Conservation (phyloP, 2,888 invertebrate genomes). For the Cylloceria caligata region DNA sequence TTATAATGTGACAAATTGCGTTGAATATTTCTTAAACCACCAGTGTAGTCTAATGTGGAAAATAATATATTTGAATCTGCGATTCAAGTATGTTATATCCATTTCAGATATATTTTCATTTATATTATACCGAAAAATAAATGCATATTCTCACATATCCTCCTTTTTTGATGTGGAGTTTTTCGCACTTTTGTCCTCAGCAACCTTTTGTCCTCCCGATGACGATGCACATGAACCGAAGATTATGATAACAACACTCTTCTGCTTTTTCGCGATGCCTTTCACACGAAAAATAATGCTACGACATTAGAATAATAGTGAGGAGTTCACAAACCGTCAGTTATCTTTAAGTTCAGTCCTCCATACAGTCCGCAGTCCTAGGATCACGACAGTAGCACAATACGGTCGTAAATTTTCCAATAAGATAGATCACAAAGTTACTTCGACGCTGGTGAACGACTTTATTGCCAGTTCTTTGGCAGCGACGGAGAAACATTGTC, state of each 20-base stretch:
- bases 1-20: constrained; percentile 1
- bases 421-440: neutral
- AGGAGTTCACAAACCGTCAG: constrained; percentile 5
- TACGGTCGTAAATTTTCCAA: neutral
- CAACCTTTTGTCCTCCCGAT: too few relatives aligned
- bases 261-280: neutral
- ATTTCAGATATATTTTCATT: too few relatives aligned
- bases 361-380: constrained; percentile 13
- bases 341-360: constrained; percentile 3
- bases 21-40: neutral
- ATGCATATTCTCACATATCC: too few relatives aligned
- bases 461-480: constrained; percentile 17
- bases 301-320: constrained; percentile 41
- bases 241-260: neutral
- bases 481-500: constrained; percentile 16
- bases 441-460: neutral
- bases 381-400: constrained; percentile 53
- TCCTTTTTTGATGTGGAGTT: too few relatives aligned
- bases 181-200: too few relatives aligned
- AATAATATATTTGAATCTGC: too few relatives aligned
- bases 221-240: too few relatives aligned
- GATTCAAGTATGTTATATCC: too few relatives aligned
- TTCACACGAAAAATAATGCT: constrained; percentile 2
- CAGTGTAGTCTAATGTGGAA: too few relatives aligned
- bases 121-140: too few relatives aligned